These are phyloP conservation scores for Drosophila antonietae DNA, from an alignment of 2,888 invertebrate species.

Conservation along the genomic window DNA sequence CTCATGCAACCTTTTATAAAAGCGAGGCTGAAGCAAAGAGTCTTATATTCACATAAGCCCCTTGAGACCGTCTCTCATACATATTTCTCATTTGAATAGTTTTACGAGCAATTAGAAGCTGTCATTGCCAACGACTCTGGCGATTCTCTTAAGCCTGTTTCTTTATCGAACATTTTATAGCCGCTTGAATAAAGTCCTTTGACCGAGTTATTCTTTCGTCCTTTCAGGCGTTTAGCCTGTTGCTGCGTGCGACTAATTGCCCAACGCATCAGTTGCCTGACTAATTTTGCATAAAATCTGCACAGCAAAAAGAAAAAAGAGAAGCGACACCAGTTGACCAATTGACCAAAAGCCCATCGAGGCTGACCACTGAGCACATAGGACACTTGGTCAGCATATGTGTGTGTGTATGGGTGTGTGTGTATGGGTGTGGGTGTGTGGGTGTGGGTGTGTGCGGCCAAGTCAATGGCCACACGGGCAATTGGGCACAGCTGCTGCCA, in stretches of 20 bases:
- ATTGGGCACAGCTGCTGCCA: constrained; percentile 73
- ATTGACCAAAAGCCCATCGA: constrained; percentile 49
- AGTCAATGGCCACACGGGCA: constrained; percentile 70
- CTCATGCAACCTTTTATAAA: too few relatives aligned
- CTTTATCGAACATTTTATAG: background rate
- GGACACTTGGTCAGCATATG: constrained; percentile 24
- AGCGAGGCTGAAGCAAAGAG: too few relatives aligned
- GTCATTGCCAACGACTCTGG: background rate
- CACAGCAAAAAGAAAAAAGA: constrained; percentile 42
- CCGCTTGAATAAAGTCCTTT: constrained; percentile 41
- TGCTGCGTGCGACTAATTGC: constrained; percentile 60
- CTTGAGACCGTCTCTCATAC: too few relatives aligned
- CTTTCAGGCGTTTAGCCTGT: constrained; percentile 19
- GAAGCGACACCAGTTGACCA: constrained; percentile 16
- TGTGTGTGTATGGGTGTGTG: constrained; percentile 44
- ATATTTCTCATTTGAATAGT: background rate
- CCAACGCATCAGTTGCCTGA: constrained; percentile 51
- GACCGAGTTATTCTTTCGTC: constrained; percentile 25
- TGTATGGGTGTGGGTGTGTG: constrained; percentile 33
- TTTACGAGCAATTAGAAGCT: background rate
- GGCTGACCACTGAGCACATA: constrained; percentile 41
- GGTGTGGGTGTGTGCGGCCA: constrained; percentile 45
- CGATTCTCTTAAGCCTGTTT: background rate
- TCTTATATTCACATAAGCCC: too few relatives aligned
- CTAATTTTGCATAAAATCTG: constrained; percentile 76